Conservation (phyloP, 2,888 invertebrate genomes). For the Nemurella pictetii region DNA sequence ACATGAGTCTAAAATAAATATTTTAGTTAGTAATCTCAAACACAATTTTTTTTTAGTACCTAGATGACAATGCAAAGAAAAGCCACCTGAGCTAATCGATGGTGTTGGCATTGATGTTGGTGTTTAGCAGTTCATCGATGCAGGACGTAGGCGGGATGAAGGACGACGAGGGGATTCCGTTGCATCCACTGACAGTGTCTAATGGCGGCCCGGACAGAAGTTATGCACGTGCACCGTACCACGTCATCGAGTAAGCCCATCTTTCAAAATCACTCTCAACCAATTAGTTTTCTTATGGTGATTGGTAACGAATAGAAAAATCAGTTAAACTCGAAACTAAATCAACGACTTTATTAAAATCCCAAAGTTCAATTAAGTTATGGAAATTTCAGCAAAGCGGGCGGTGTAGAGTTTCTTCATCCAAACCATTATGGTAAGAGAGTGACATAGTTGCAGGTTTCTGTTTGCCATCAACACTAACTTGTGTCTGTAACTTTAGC, state of each 20-base stretch:
- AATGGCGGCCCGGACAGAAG: conserved; percentile 67
- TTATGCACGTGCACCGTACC: conserved; percentile 54
- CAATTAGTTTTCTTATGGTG: conserved; percentile 8
- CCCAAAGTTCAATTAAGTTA: not conserved
- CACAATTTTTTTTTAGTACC: too few species aligned
- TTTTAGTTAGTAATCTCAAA: too few species aligned
- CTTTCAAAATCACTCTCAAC: conserved; percentile 7
- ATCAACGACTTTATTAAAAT: not conserved
- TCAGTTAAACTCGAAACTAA: not conserved
- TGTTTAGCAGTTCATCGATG: conserved; percentile 44
- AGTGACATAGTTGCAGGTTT: not conserved
- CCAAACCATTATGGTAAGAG: conserved; percentile 44
- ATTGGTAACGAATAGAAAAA: not conserved
- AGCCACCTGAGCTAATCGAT: too few species aligned
- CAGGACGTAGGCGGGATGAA: conserved; percentile 53
- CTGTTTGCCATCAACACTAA: not conserved
- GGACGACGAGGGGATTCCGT: conserved; percentile 72
- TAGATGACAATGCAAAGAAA: too few species aligned
- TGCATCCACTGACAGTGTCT: conserved; percentile 71
- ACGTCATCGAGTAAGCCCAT: conserved; percentile 71
- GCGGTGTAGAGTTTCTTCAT: conserved; percentile 43
- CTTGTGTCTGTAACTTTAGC: not conserved
- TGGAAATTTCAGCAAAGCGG: conserved; percentile 41
- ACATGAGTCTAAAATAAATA: too few species aligned
- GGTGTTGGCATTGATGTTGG: too few species aligned